Conservation (phyloP, 1,140 invertebrate species). For the Anastrepha obliqua region DNA sequence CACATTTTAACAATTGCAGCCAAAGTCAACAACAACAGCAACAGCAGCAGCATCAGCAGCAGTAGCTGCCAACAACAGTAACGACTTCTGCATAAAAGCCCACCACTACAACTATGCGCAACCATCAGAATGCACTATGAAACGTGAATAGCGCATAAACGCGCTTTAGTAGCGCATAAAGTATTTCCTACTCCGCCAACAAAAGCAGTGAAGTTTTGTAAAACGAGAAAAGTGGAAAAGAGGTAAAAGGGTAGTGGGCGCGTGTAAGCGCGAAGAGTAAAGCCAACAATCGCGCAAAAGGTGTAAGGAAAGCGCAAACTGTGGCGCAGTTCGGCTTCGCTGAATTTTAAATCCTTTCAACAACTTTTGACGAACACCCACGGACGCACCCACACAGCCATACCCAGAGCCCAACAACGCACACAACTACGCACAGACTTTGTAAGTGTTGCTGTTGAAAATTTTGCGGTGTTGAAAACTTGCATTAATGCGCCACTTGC, state of each 20-base stretch:
- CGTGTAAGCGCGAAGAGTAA: background rate
- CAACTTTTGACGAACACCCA: slow-evolving; percentile 11
- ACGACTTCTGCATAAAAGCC: background rate
- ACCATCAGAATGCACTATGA: slow-evolving; percentile 3
- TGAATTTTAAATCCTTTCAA: slow-evolving; percentile 52
- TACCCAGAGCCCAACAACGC: background rate
- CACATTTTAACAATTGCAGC: slow-evolving; percentile 51
- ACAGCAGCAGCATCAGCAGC: background rate
- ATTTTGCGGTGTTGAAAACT: slow-evolving; percentile 17
- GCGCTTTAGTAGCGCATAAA: slow-evolving; percentile 50
- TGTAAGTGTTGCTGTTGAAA: slow-evolving; percentile 36
- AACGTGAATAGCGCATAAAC: slow-evolving; percentile 35
- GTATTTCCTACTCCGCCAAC: slow-evolving; percentile 1
- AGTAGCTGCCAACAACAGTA: background rate
- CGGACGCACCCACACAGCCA: background rate
- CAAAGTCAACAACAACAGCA: slow-evolving; percentile 18
- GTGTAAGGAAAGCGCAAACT: slow-evolving; percentile 30
- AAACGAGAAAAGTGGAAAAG: background rate
- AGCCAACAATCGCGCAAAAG: background rate
- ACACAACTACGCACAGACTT: background rate
- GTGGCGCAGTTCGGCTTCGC: slow-evolving; percentile 42
- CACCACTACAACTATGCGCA: background rate
- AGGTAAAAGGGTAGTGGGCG: background rate
- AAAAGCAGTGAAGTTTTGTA: background rate
- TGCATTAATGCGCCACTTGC: background rate